A percentile compares a stretch with the other conserved stretches of the same genome.
Conservation (phyloP, 53 echinoderm and acorn worm genomes). For the Hippasteria phrygiana region DNA sequence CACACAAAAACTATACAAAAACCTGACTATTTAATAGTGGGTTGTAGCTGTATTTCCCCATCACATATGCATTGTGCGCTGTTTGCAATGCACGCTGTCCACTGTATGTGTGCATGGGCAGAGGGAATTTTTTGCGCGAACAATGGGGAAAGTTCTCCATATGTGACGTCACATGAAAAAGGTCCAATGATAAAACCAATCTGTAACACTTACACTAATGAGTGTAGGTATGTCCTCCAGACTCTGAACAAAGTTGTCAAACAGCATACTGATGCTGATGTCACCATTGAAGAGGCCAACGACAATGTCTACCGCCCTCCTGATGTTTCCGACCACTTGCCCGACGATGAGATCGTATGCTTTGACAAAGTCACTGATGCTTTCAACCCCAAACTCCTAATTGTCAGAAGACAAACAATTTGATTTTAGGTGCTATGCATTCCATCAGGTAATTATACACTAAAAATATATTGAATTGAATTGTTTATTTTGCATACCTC, state of each 20-base stretch:
- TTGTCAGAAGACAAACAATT: background rate
- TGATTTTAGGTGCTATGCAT: background rate
- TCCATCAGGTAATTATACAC: background rate
- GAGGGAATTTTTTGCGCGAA: too few relatives aligned
- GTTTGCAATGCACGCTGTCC: too few relatives aligned
- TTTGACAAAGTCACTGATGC: constrained; percentile 23
- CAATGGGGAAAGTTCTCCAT: too few relatives aligned
- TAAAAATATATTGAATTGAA: too few relatives aligned
- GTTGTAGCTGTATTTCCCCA: too few relatives aligned
- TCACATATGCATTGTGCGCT: too few relatives aligned
- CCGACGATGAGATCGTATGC: constrained; percentile 27
- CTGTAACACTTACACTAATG: constrained; percentile 15
- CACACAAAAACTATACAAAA: too few relatives aligned
- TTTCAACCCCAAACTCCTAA: constrained; percentile 38
- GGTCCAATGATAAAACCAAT: background rate
- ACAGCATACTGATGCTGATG: constrained; percentile 19
- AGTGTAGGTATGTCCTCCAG: constrained; percentile 21
- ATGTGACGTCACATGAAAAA: too few relatives aligned
- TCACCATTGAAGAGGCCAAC: constrained; percentile 38
- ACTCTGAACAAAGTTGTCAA: constrained; percentile 21
- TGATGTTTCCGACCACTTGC: constrained; percentile 37
- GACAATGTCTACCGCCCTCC: constrained; percentile 8
- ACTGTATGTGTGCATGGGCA: too few relatives aligned
- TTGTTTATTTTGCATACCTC: too few relatives aligned
- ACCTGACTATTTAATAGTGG: too few relatives aligned